Percentiles rank a stretch among this genome's conserved stretches.
Conservation (phyloP, 2,797 vertebrate species). For the Nyctibius grandis region DNA sequence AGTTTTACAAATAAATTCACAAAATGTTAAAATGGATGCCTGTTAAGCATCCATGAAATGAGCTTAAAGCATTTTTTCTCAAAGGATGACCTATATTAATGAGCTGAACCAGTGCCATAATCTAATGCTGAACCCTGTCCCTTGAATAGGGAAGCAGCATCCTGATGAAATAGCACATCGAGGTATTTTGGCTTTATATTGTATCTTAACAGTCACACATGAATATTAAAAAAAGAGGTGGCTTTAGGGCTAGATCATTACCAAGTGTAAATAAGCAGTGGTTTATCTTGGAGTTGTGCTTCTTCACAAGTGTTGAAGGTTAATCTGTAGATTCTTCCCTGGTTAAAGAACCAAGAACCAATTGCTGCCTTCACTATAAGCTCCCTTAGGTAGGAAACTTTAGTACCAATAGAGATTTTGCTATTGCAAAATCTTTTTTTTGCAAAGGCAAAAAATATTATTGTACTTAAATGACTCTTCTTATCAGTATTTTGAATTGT, state of each 20-base stretch:
- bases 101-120: not conserved
- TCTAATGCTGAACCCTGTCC: not conserved
- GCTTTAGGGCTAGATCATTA: not conserved
- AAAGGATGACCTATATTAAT: not conserved
- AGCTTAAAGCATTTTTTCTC: not conserved
- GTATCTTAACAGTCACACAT: not conserved
- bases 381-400: not conserved
- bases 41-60: not conserved
- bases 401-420: not conserved
- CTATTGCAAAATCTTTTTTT: not conserved
- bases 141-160: not conserved
- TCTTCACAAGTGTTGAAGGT: not conserved
- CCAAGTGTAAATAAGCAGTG: not conserved
- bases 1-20: not conserved
- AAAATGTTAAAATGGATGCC: not conserved
- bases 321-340: not conserved
- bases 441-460: not conserved
- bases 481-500: not conserved
- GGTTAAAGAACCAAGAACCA: not conserved
- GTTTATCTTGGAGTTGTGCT: not conserved
- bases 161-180: not conserved
- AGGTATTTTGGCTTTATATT: not conserved
- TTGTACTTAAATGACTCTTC: not conserved
- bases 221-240: not conserved
- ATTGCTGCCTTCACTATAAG: not conserved